Evolutionary conservation across 2,113 vertebrate genomes (phyloP).

Genomic region (Syrmaticus mikado): DNA sequence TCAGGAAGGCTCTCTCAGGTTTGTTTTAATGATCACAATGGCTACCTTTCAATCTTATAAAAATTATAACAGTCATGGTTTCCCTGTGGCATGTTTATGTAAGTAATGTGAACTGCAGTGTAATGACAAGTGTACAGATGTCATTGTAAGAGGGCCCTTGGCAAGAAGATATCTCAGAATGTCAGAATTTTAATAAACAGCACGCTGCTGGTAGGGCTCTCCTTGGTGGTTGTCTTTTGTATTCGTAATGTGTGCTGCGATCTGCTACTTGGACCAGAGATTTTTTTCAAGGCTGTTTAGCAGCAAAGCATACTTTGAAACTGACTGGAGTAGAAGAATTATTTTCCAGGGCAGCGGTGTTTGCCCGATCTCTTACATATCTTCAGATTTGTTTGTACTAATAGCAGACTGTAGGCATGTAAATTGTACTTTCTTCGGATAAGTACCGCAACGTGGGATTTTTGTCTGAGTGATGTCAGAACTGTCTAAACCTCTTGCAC

Average conservation of each 20-base stretch:
- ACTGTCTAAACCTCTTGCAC: background rate
- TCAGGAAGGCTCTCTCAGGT: constrained; percentile 78
- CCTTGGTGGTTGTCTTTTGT: constrained; percentile 45
- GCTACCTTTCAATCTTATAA: constrained; percentile 77
- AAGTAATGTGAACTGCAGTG: constrained; percentile 75
- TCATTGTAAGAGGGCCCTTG: constrained; percentile 81
- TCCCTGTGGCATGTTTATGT: constrained; percentile 76
- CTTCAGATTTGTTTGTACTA: background rate
- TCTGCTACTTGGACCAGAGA: background rate
- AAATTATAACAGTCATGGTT: constrained; percentile 74
- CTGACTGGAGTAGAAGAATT: background rate
- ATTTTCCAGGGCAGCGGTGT: background rate
- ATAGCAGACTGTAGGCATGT: background rate
- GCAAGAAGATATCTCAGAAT: constrained; percentile 78
- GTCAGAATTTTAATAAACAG: constrained; percentile 73
- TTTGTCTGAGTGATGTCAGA: background rate
- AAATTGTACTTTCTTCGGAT: background rate
- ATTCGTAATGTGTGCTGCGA: constrained; percentile 22
- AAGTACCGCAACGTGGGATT: background rate
- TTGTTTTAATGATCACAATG: constrained; percentile 79
- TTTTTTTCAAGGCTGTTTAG: constrained; percentile 28
- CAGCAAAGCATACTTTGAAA: constrained; percentile 31
- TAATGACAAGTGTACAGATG: constrained; percentile 87
- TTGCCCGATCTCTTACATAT: background rate
- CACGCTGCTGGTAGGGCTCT: constrained; percentile 23